Percentiles rank a stretch among this genome's conserved stretches.
These are phyloP conservation scores for Tetranychus truncatus DNA, from an alignment of 2,888 invertebrate genomes.

Conservation along the genomic window DNA sequence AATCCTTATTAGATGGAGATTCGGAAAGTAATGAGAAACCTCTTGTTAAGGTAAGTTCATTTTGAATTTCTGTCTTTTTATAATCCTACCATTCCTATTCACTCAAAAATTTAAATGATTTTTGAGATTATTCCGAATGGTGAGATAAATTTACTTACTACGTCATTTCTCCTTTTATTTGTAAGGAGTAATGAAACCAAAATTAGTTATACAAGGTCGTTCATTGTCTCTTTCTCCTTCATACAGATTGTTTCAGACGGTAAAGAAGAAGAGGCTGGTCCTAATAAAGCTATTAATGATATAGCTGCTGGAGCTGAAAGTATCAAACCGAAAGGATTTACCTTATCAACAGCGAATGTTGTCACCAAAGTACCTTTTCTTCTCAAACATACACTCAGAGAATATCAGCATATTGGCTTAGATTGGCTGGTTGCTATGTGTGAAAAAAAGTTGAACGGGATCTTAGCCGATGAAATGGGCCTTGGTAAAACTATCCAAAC, in stretches of 20 bases:
- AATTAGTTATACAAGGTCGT: neutral
- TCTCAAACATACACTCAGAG: constrained; percentile 67
- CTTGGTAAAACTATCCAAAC: constrained; percentile 94
- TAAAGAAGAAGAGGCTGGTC: constrained; percentile 5
- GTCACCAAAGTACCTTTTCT: constrained; percentile 78
- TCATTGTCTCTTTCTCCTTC: neutral
- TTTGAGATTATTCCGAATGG: constrained; percentile 1
- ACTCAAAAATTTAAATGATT: neutral
- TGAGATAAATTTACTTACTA: neutral
- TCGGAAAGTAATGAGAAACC: constrained; percentile 37
- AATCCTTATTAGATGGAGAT: constrained; percentile 32
- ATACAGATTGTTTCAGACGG: neutral
- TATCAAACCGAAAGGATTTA: constrained; percentile 94
- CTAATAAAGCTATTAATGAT: constrained; percentile 51
- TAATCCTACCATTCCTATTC: neutral
- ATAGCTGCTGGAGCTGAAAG: constrained; percentile 84
- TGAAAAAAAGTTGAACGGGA: constrained; percentile 81
- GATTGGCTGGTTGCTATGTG: constrained; percentile 95
- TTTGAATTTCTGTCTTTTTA: neutral
- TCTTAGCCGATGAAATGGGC: constrained; percentile 92
- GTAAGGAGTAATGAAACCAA: neutral
- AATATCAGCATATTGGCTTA: constrained; percentile 90
- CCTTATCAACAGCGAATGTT: constrained; percentile 74
- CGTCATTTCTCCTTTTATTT: neutral
- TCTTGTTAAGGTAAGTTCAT: neutral